phyloP scores from a whole-genome alignment of 2,797 vertebrate genomes.

The Nothura maculosa region DNA sequence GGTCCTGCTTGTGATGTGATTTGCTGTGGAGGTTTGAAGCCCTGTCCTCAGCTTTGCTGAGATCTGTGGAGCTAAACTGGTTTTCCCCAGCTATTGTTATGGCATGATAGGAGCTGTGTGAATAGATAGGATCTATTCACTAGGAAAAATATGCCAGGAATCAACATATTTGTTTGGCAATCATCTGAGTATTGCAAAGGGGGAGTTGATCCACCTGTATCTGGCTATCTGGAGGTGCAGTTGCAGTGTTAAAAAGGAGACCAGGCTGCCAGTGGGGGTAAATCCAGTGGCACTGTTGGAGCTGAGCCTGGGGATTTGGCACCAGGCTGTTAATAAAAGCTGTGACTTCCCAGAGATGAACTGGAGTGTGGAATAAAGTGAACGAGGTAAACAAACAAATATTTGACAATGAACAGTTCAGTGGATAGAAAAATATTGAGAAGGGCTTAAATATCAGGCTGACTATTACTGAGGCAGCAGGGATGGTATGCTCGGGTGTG shows the following conservation, averaged over 20 bases:
- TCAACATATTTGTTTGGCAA: not conserved
- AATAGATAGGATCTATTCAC: not conserved
- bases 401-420: not conserved
- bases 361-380: not conserved
- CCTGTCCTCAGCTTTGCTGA: not conserved
- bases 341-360: not conserved
- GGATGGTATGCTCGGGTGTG: not conserved
- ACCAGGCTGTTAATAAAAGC: not conserved
- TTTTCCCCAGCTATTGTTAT: not conserved
- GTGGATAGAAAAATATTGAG: slow-evolving; percentile 3
- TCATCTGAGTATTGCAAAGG: not conserved
- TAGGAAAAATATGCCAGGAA: not conserved
- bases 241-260: not conserved
- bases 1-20: not conserved
- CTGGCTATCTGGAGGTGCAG: not conserved
- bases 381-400: not conserved
- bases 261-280: not conserved
- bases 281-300: rapidly evolving
- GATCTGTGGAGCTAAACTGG: not conserved
- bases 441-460: not conserved
- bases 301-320: not conserved
- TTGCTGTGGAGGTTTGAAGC: not conserved
- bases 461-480: not conserved
- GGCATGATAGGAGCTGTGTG: not conserved
- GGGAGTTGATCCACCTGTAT: not conserved